Base-by-base conservation (phyloP, 1,140 invertebrate species). In the Cherax destructor region DNA sequence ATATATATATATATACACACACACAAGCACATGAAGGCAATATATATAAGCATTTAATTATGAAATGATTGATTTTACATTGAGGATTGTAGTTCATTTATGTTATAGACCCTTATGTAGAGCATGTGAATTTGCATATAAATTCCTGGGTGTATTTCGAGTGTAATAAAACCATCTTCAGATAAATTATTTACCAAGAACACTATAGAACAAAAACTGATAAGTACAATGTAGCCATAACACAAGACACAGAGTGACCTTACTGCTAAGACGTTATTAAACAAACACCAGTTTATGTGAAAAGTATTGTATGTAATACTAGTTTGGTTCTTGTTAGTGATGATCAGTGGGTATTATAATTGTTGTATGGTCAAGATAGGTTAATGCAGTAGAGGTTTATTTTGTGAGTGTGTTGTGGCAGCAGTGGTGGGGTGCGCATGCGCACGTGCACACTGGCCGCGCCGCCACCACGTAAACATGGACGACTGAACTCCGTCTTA, bases 401-500 rank as follows among this genome's bases (percentile, higher is more conserved):
- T 59, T 24, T 56, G 21, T 10, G 52, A 72, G 52, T 13, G 16
- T 69, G 56, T 30, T 13, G 21, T 91, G 88, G 88, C 21, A 80
- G 65, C 76, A 80, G 41, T 89, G 79, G 3, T 2, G 7, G n/a
- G 21, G 41, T 18, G 88, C 88, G 83, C 88, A 90, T 84, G 88
- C 88, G 88, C 88, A 91, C 24, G 41, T 83, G 88, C 88, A 91
- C 24, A 18, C 52, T 74, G 24, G 21, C 18, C 78, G 83, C 86
- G 59, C 86, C 77, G 86, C 77, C 86, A 79, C 88, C 88, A 79
- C 81, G 88, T 85, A 91, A 85, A 91, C 88, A 91, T 91, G 88
- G 88, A 85, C 88, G 88, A n/a, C 56, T 91, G 83, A 91, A 91
- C 65, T 79, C 88, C 83, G 59, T 91, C 83, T 52, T 91, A 91